Conservation (phyloP, 2,797 vertebrate genomes). For the Onychomys torridus region DNA sequence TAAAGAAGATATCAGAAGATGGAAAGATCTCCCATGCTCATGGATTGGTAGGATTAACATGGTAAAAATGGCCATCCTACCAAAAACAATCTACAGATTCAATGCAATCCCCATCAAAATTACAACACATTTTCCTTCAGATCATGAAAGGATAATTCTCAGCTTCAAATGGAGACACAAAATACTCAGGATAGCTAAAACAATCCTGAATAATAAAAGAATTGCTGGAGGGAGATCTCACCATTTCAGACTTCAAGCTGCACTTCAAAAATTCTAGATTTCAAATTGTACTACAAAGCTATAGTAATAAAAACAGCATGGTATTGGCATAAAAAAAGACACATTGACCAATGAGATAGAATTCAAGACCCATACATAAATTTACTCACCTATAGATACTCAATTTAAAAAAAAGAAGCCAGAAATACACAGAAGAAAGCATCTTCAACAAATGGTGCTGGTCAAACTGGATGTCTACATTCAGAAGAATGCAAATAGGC, state of each 20-base stretch:
- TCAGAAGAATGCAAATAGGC: not conserved
- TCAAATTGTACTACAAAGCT: not conserved
- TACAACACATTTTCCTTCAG: too few relatives aligned
- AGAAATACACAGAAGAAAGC: not conserved
- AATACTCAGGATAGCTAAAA: too few relatives aligned
- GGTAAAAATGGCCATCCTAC: too few relatives aligned
- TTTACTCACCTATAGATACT: not conserved
- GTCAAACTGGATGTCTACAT: not conserved
- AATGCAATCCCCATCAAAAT: too few relatives aligned
- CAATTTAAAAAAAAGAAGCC: not conserved
- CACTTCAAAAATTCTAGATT: not conserved
- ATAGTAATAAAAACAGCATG: not conserved
- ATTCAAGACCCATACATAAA: not conserved
- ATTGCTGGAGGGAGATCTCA: not conserved
- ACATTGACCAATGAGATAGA: not conserved
- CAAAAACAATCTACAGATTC: too few relatives aligned
- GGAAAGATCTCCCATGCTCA: too few relatives aligned
- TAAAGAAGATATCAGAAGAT: too few relatives aligned
- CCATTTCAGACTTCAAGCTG: not conserved
- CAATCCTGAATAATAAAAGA: too few relatives aligned
- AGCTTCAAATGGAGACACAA: too few relatives aligned
- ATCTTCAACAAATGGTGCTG: not conserved
- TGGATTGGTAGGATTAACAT: too few relatives aligned
- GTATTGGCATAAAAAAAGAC: too few relatives aligned
- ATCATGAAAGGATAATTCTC: too few relatives aligned